Percentiles rank a stretch among this genome's conserved stretches.
phyloP scores from a whole-genome alignment of 2,797 vertebrate species.

The Synanceia verrucosa region DNA sequence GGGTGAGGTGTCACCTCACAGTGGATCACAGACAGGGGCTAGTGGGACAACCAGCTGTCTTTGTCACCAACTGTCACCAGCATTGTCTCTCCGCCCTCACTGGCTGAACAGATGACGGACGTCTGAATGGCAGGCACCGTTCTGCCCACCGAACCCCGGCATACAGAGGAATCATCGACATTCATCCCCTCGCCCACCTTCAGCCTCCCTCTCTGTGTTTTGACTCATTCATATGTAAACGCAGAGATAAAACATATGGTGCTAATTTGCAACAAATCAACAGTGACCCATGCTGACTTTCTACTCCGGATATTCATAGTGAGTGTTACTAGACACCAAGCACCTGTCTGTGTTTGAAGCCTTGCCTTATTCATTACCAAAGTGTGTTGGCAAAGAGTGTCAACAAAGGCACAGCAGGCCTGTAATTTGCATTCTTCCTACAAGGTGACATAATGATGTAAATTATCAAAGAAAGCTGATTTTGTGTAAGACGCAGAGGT shows the following conservation, averaged over 20 bases:
- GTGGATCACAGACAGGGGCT: constrained; percentile 70
- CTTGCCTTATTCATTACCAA: constrained; percentile 78
- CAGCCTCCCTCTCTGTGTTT: constrained; percentile 65
- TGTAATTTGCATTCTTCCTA: constrained; percentile 73
- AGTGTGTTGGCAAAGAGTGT: constrained; percentile 71
- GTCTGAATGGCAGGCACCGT: constrained; percentile 72
- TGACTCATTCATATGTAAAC: constrained; percentile 81
- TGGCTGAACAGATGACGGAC: constrained; percentile 79
- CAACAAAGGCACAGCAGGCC: constrained; percentile 74
- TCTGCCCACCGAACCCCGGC: constrained; percentile 14
- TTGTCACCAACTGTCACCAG: constrained; percentile 76
- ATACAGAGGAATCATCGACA: constrained; percentile 69
- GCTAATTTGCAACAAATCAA: constrained; percentile 83
- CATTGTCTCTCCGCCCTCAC: constrained; percentile 71
- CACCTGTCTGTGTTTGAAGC: constrained; percentile 80
- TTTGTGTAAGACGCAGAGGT: constrained; percentile 57
- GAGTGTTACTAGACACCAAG: constrained; percentile 61
- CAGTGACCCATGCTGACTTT: constrained; percentile 73
- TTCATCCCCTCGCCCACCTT: constrained; percentile 64
- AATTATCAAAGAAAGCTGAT: constrained; percentile 79
- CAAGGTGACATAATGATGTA: constrained; percentile 80
- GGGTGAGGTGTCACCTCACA: constrained; percentile 66
- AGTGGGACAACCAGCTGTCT: constrained; percentile 80
- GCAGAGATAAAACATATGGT: constrained; percentile 77
- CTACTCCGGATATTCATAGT: constrained; percentile 66